phyloP scores from a whole-genome alignment of 2,113 vertebrate species.

The Rhizomys pruinosus region DNA sequence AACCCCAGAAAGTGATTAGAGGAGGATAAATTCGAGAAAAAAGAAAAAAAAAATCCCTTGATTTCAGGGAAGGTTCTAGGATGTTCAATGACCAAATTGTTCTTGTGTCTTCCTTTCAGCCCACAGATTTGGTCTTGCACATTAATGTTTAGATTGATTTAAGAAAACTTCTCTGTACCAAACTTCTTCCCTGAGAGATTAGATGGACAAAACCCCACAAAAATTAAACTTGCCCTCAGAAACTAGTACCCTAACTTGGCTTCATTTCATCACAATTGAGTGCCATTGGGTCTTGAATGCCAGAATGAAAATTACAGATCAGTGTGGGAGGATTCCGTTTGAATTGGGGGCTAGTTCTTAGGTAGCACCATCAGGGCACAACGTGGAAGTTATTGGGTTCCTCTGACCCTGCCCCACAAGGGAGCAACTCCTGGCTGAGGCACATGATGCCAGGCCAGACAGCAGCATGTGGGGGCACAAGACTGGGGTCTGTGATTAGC shows the following conservation, averaged over 20 bases:
- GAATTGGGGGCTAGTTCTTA: too few species aligned
- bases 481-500: too few species aligned
- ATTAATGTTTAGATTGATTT: background rate
- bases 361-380: too few species aligned
- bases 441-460: too few species aligned
- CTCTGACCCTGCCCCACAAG: too few species aligned
- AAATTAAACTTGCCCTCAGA: background rate
- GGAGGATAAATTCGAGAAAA: background rate
- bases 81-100: background rate
- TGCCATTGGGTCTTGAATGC: background rate
- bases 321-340: too few species aligned
- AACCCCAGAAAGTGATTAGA: background rate
- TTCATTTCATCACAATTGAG: background rate
- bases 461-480: too few species aligned
- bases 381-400: too few species aligned
- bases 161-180: background rate
- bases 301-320: background rate
- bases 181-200: background rate
- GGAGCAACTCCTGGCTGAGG: too few species aligned
- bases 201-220: too few species aligned
- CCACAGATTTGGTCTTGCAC: background rate
- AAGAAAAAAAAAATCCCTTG: background rate
- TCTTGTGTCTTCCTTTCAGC: background rate
- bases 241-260: background rate
- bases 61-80: background rate